A percentile compares a stretch with the other conserved stretches of the same genome.
Conservation (phyloP, 2,113 vertebrate genomes). For the Xenopus tropicalis region DNA sequence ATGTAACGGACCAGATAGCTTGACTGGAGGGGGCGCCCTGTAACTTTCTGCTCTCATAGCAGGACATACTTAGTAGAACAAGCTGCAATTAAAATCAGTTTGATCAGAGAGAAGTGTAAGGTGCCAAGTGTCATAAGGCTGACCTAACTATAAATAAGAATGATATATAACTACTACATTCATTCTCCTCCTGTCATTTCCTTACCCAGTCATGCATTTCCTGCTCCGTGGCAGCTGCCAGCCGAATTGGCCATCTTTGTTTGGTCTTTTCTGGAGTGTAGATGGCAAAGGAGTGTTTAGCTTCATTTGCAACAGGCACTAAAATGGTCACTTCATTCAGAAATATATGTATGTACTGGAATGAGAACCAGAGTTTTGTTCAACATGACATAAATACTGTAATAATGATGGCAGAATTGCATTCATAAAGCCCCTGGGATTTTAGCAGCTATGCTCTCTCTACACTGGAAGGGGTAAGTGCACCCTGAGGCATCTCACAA, state of each 20-base stretch:
- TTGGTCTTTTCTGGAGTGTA: constrained; percentile 89
- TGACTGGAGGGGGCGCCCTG: constrained; percentile 84
- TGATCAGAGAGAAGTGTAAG: background rate
- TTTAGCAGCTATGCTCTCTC: too few relatives aligned
- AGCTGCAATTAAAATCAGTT: constrained; percentile 63
- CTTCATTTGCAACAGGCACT: constrained; percentile 84
- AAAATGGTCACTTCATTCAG: constrained; percentile 92
- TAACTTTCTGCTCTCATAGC: constrained; percentile 83
- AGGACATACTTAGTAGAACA: constrained; percentile 81
- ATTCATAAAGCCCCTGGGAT: too few relatives aligned
- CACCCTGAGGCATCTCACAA: too few relatives aligned
- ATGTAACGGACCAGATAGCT: constrained; percentile 93
- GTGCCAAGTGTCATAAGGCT: too few relatives aligned
- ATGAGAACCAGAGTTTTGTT: constrained; percentile 20
- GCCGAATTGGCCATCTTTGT: constrained; percentile 88
- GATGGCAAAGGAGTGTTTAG: constrained; percentile 90
- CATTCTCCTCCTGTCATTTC: background rate
- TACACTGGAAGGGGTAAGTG: too few relatives aligned
- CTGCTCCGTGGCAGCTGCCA: constrained; percentile 84
- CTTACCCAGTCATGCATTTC: constrained; percentile 96
- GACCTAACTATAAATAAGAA: too few relatives aligned
- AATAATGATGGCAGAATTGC: background rate
- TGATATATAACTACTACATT: too few relatives aligned
- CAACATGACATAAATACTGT: background rate
- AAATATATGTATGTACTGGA: constrained; percentile 91